These are phyloP conservation scores for Leucoptera coffeella DNA, from an alignment of 2,888 invertebrate genomes.

Conservation along the genomic window DNA sequence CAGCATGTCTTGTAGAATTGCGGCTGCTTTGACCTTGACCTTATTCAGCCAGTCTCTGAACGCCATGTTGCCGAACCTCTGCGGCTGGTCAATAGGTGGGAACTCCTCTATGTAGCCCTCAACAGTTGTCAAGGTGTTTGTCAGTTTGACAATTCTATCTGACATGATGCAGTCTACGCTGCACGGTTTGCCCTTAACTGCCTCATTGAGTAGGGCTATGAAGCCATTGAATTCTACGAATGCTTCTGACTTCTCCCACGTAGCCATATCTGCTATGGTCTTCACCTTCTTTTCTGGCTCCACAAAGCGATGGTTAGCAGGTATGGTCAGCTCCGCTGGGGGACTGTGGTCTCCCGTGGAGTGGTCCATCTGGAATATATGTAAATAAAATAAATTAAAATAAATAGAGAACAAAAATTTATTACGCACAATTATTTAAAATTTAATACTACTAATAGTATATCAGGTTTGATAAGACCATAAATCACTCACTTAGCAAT, in stretches of 20 bases:
- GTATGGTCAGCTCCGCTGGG: constrained; percentile 23
- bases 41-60: constrained; percentile 77
- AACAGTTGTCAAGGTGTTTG: constrained; percentile 64
- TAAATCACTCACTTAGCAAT: no score
- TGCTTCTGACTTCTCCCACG: constrained; percentile 82
- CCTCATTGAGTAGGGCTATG: constrained; percentile 78
- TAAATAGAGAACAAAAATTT: no score
- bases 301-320: constrained; percentile 55
- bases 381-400: no score
- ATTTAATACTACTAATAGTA: no score
- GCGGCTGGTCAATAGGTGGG: constrained; percentile 87
- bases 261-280: constrained; percentile 62
- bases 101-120: constrained; percentile 71
- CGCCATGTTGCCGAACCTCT: constrained; percentile 94
- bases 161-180: constrained; percentile 59
- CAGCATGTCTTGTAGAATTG: constrained; percentile 60
- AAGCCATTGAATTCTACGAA: constrained; percentile 86
- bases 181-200: constrained; percentile 73
- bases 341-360: no score
- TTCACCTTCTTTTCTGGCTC: constrained; percentile 62
- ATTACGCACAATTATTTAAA: no score
- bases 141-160: constrained; percentile 51
- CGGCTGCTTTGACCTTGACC: constrained; percentile 58
- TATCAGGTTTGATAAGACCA: no score
- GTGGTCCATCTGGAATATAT: no score